Percentiles rank a stretch among this genome's conserved stretches.
Conservation (phyloP, 2,797 vertebrate species). For the Cyclopterus lumpus region DNA sequence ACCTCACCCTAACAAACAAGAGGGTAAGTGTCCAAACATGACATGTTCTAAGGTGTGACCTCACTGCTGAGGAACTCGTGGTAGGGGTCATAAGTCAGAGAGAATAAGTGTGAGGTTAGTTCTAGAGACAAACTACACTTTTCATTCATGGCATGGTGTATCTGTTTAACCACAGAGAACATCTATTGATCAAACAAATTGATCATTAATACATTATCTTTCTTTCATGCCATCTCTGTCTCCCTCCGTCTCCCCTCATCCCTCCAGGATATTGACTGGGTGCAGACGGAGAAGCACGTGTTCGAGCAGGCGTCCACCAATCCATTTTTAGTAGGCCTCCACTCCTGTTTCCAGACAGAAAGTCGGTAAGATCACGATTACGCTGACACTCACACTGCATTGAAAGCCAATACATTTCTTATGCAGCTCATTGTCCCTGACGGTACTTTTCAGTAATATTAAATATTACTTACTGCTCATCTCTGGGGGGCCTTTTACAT, state of each 20-base stretch:
- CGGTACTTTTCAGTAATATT: not conserved
- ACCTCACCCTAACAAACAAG: too few species aligned
- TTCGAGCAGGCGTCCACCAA: constrained; percentile 98
- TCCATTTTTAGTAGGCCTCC: constrained; percentile 96
- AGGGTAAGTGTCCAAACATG: too few species aligned
- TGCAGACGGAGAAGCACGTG: constrained; percentile 99
- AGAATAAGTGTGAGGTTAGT: constrained; percentile 4
- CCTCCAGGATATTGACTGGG: constrained; percentile 97
- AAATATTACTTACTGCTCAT: not conserved
- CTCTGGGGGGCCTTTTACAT: not conserved
- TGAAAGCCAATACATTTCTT: not conserved
- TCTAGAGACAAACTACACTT: not conserved
- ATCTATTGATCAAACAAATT: constrained; percentile 55
- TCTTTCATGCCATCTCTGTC: constrained; percentile 27
- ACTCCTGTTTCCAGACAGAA: constrained; percentile 98
- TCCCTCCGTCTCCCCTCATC: constrained; percentile 49
- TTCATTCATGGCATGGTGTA: not conserved
- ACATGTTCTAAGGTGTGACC: too few species aligned
- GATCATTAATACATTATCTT: constrained; percentile 45
- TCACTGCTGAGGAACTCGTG: too few species aligned
- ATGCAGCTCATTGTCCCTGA: constrained; percentile 6
- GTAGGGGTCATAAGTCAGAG: too few species aligned
- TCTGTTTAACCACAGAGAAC: constrained; percentile 30
- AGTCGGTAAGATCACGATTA: constrained; percentile 89
- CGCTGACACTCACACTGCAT: not conserved